Conservation (phyloP, 1,140 invertebrate species). For the Nylanderia fulva region DNA sequence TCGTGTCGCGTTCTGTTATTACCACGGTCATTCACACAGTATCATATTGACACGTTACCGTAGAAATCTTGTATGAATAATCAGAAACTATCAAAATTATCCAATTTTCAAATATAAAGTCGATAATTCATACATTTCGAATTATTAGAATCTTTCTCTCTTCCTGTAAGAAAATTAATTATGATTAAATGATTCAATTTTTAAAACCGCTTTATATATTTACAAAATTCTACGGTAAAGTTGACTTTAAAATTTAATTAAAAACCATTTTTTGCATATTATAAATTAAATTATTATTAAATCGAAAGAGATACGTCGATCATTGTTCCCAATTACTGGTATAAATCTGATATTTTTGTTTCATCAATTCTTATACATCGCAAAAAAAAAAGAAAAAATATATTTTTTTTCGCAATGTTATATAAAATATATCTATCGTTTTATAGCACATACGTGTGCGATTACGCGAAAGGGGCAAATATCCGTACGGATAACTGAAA, state of each 20-base stretch:
- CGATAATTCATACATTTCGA: slow-evolving; percentile 1
- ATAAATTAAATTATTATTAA: neutral
- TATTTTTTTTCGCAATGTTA: neutral
- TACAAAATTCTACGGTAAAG: neutral
- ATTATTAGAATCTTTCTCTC: neutral
- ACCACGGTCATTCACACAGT: neutral
- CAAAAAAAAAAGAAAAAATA: neutral
- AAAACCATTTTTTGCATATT: neutral
- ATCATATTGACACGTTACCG: neutral
- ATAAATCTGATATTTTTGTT: neutral
- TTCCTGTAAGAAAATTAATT: neutral
- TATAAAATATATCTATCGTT: neutral
- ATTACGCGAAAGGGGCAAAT: slow-evolving; percentile 6
- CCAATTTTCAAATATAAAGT: slow-evolving; percentile 23
- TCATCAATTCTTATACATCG: neutral
- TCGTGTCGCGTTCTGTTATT: neutral
- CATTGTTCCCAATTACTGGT: neutral
- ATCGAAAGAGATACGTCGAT: neutral
- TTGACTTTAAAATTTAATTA: neutral
- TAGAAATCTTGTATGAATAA: slow-evolving; percentile 17
- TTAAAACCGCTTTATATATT: neutral
- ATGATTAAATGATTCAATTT: neutral
- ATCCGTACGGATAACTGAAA: slow-evolving; percentile 26
- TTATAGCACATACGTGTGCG: neutral
- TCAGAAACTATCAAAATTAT: slow-evolving; percentile 15